Conservation (phyloP, 2,888 invertebrate genomes). For the Cephus rjabovi region DNA sequence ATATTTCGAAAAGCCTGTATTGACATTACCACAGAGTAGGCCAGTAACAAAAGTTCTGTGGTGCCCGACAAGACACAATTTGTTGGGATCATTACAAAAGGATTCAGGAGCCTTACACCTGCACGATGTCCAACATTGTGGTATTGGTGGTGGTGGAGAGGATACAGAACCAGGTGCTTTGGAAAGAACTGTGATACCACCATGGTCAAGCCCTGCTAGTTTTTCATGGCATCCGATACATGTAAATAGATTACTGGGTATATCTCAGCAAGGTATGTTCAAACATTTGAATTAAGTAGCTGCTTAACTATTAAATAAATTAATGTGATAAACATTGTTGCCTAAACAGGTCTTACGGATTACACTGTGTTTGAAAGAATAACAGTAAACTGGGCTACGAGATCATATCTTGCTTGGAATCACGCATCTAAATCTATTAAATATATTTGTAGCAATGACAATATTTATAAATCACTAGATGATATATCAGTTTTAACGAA, state of each 20-base stretch:
- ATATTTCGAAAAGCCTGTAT: constrained; percentile 85
- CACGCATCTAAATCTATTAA: constrained; percentile 77
- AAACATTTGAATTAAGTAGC: constrained; percentile 1
- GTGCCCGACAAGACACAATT: constrained; percentile 90
- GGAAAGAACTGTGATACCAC: constrained; percentile 74
- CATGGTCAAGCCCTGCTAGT: constrained; percentile 70
- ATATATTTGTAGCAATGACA: constrained; percentile 69
- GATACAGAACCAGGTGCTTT: constrained; percentile 81
- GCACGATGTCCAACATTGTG: constrained; percentile 84
- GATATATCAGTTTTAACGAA: constrained; percentile 83
- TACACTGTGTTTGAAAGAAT: constrained; percentile 85
- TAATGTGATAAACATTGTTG: not conserved
- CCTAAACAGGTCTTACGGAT: constrained; percentile 71
- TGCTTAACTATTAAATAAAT: constrained; percentile 2
- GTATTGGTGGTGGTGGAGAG: constrained; percentile 74
- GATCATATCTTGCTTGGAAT: constrained; percentile 80
- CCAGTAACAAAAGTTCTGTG: constrained; percentile 82
- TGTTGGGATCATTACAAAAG: constrained; percentile 84
- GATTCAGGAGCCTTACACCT: constrained; percentile 80
- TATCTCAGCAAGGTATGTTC: constrained; percentile 62
- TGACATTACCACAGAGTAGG: constrained; percentile 77
- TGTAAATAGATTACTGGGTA: constrained; percentile 80
- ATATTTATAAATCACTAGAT: constrained; percentile 69
- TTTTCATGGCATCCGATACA: constrained; percentile 91
- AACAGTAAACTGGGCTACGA: constrained; percentile 84